These are phyloP conservation scores for Clavelina lepadiformis DNA, from an alignment of 23 tunicate genomes.

Conservation along the genomic window DNA sequence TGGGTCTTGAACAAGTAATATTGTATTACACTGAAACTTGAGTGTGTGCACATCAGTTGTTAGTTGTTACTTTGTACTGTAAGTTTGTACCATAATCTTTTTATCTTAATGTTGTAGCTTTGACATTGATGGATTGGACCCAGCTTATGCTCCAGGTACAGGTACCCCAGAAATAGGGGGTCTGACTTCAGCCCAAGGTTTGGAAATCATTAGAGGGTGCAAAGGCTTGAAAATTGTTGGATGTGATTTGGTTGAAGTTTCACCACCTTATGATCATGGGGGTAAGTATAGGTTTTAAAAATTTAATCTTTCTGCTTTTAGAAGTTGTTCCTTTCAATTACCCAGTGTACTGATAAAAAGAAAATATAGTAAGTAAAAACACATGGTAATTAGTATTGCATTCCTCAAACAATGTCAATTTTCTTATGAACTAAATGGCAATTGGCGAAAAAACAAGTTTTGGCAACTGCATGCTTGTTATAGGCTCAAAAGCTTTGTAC, in stretches of 20 bases:
- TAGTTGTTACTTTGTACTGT: not conserved
- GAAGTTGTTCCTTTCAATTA: no score
- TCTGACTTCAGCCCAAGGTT: slow-evolving; percentile 57
- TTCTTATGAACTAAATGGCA: no score
- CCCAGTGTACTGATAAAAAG: no score
- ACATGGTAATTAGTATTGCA: no score
- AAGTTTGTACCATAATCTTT: not conserved
- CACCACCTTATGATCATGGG: slow-evolving; percentile 51
- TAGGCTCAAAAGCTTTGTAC: no score
- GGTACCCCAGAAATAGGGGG: slow-evolving; percentile 89
- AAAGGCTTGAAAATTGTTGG: slow-evolving; percentile 69
- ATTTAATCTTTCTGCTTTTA: no score
- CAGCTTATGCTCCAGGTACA: slow-evolving; percentile 80
- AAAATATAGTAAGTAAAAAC: no score
- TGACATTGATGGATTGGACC: slow-evolving; percentile 79
- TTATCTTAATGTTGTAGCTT: slow-evolving; percentile 25
- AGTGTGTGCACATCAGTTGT: not conserved
- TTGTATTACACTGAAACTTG: not conserved
- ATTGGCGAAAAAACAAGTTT: no score
- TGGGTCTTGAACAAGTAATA: not conserved
- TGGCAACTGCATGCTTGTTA: no score
- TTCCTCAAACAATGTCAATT: no score
- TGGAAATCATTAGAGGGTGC: slow-evolving; percentile 73
- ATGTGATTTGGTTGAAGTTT: slow-evolving; percentile 68
- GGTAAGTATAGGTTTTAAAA: no score